Percentiles rank a stretch among this genome's conserved stretches.
Conservation (phyloP, 1,140 invertebrate genomes). For the Drosophila navojoa region DNA sequence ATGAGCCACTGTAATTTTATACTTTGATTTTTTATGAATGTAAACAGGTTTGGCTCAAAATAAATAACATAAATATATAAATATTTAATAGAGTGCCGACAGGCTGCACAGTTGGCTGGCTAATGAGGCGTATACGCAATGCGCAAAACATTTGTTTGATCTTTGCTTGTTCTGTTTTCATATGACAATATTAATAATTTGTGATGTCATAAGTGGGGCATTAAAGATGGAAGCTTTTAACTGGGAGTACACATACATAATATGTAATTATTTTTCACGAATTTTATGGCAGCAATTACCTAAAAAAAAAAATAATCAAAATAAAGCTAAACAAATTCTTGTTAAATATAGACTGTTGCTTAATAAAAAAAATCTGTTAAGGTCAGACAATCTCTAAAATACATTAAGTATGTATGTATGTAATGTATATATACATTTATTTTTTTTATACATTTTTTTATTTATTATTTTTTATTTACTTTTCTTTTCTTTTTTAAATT, state of each 20-base stretch:
- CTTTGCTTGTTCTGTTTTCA: background rate
- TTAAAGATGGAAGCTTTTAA: background rate
- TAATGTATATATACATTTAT: background rate
- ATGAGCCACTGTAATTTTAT: slow-evolving; percentile 44
- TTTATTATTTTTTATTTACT: no score
- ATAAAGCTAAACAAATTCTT: background rate
- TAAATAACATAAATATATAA: slow-evolving; percentile 38
- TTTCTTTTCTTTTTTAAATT: no score
- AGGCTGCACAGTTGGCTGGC: slow-evolving; percentile 1
- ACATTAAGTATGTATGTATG: no score
- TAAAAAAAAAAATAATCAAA: background rate
- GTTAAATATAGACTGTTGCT: no score
- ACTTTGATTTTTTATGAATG: slow-evolving; percentile 53
- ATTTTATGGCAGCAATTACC: background rate
- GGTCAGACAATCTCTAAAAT: no score
- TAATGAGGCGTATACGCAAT: slow-evolving; percentile 40
- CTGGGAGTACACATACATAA: no score
- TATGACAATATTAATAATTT: background rate
- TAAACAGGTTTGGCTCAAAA: slow-evolving; percentile 31
- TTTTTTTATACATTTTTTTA: background rate
- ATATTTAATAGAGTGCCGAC: slow-evolving; percentile 38
- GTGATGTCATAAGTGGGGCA: background rate
- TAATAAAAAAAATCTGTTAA: no score
- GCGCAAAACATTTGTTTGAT: slow-evolving; percentile 29
- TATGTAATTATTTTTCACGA: background rate